Percentiles rank a stretch among this genome's conserved stretches.
Evolutionary conservation across 2,113 vertebrate genomes (phyloP).

Genomic region (Copsychus sechellarum): DNA sequence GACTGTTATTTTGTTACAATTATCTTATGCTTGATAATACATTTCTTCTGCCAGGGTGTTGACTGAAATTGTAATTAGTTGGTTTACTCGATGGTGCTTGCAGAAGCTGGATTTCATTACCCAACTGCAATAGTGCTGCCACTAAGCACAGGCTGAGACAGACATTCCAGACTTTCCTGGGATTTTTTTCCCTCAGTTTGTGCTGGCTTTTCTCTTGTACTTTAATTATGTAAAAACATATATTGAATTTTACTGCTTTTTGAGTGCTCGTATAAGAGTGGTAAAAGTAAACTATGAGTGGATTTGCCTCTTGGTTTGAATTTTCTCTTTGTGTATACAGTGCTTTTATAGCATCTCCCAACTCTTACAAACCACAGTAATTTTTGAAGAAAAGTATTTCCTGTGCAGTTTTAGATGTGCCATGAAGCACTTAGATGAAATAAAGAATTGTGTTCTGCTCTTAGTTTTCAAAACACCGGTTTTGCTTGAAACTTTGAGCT

Average conservation of each 20-base stretch:
- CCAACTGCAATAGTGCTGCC: neutral
- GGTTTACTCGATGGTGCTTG: neutral
- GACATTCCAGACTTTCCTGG: neutral
- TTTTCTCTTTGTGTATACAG: neutral
- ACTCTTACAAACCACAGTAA: neutral
- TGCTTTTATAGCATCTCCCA: neutral
- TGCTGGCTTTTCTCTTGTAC: neutral
- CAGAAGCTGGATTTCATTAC: neutral
- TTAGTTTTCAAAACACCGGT: neutral
- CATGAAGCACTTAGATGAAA: neutral
- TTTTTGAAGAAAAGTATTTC: neutral
- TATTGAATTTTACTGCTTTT: neutral
- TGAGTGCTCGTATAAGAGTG: neutral
- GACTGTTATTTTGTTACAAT: neutral
- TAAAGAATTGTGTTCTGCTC: neutral
- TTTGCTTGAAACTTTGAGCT: neutral
- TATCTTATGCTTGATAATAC: neutral
- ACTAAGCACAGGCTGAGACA: neutral
- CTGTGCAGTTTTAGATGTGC: neutral
- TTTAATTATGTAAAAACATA: neutral
- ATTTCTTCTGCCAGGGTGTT: neutral
- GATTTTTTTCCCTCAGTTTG: fast-evolving
- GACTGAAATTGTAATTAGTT: neutral
- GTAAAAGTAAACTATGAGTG: neutral
- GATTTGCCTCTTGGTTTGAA: neutral